phyloP scores from a whole-genome alignment of 2,888 invertebrate species.

The Diogma glabrata region DNA sequence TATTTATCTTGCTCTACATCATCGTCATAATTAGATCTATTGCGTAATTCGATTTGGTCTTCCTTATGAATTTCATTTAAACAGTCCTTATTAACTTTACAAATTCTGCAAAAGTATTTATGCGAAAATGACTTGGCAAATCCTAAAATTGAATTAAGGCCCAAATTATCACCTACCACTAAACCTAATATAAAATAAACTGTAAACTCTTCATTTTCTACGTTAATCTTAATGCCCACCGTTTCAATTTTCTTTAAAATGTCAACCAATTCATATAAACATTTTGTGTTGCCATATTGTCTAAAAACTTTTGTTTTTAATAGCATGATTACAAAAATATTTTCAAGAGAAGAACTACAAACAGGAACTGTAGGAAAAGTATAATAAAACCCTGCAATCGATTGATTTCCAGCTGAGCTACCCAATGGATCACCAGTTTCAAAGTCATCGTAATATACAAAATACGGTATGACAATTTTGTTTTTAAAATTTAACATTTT shows the following conservation, averaged over 20 bases:
- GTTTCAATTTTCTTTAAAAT: not conserved
- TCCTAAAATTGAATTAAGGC: not conserved
- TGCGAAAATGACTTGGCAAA: conserved; percentile 1
- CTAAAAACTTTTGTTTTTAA: not conserved
- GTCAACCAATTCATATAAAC: not conserved
- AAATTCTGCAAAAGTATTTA: conserved; percentile 1
- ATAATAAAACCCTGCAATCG: not conserved
- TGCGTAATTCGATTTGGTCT: not conserved
- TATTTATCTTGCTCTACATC: not conserved
- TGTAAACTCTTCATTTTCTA: not conserved
- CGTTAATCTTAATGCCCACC: not conserved
- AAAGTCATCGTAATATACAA: not conserved
- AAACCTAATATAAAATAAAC: conserved; percentile 1
- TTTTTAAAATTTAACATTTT: not conserved
- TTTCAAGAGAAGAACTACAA: not conserved
- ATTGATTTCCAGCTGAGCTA: conserved; percentile 5
- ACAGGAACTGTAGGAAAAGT: not conserved
- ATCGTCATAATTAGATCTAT: not conserved
- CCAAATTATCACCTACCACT: not conserved
- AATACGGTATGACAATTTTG: not conserved
- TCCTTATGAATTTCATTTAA: not conserved
- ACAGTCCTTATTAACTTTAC: not conserved
- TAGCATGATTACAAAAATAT: conserved; percentile 1
- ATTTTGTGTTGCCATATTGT: not conserved
- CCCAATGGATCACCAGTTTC: not conserved